Conservation (phyloP, 1,140 invertebrate genomes). For the Ips nitidus region DNA sequence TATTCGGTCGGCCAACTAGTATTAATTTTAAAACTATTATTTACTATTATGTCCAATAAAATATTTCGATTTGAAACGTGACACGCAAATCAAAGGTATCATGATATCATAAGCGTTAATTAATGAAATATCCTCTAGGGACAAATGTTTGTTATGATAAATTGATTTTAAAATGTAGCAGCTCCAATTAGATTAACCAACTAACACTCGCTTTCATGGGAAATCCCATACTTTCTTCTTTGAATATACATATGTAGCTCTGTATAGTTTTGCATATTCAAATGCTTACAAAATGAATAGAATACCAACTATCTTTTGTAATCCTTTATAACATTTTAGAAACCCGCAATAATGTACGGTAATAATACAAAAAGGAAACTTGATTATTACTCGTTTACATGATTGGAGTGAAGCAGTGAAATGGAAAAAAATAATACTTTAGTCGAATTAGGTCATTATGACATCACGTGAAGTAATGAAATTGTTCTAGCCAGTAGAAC, state of each 20-base stretch:
- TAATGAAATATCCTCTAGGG: slow-evolving; percentile 3
- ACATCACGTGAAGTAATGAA: too few species aligned
- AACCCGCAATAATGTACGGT: background rate
- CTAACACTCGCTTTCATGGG: slow-evolving; percentile 25
- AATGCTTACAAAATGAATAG: slow-evolving; percentile 24
- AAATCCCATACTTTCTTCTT: slow-evolving; percentile 27
- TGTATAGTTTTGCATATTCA: slow-evolving; percentile 26
- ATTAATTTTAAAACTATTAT: slow-evolving; percentile 5
- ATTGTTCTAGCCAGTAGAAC: too few species aligned
- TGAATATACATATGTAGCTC: slow-evolving; percentile 13
- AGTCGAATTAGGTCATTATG: too few species aligned
- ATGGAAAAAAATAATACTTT: too few species aligned
- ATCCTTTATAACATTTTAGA: slow-evolving; percentile 23
- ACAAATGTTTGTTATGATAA: slow-evolving; percentile 16
- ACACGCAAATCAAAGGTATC: background rate
- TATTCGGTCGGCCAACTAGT: too few species aligned
- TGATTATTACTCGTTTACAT: too few species aligned
- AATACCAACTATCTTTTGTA: slow-evolving; percentile 23
- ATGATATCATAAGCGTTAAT: slow-evolving; percentile 5
- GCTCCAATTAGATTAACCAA: slow-evolving; percentile 8
- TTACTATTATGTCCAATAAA: slow-evolving; percentile 11
- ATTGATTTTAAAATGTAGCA: slow-evolving; percentile 14
- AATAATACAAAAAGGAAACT: background rate
- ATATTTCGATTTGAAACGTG: slow-evolving; percentile 1
- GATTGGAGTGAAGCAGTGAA: too few species aligned